Evolutionary conservation across 2,797 vertebrate species (phyloP).

Genomic region (Aphelocoma californica): DNA sequence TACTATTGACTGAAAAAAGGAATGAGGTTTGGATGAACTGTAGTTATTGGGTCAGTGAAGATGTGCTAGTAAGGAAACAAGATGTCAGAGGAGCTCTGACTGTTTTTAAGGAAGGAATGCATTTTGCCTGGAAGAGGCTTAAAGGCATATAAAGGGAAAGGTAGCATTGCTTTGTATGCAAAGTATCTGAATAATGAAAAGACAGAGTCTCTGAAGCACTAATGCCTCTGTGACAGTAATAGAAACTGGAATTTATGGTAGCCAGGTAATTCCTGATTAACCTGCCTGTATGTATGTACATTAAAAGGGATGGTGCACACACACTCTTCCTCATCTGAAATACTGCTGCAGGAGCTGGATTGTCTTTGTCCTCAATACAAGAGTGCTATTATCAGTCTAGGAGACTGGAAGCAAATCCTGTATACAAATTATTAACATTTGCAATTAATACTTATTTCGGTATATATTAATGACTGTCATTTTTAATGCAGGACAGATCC

Average conservation of each 20-base stretch:
- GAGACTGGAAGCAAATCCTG: not conserved
- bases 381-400: not conserved
- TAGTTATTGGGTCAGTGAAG: not conserved
- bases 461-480: not conserved
- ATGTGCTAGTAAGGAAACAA: not conserved
- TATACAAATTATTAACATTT: not conserved
- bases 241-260: slow-evolving; percentile 29
- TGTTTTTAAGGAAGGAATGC: not conserved
- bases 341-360: not conserved
- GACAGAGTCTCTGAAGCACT: not conserved
- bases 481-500: not conserved
- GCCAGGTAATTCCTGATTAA: slow-evolving; percentile 50
- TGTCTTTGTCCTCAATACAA: not conserved
- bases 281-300: not conserved
- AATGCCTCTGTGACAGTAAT: not conserved
- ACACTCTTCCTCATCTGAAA: not conserved
- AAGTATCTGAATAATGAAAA: slow-evolving; percentile 18
- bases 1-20: not conserved
- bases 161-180: not conserved
- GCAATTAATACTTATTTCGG: not conserved
- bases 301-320: not conserved
- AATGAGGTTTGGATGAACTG: not conserved
- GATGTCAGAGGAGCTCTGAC: not conserved
- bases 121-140: not conserved
- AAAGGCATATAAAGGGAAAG: not conserved